Base-by-base conservation (phyloP, 2,888 invertebrate species). In the Melipona beecheii region DNA sequence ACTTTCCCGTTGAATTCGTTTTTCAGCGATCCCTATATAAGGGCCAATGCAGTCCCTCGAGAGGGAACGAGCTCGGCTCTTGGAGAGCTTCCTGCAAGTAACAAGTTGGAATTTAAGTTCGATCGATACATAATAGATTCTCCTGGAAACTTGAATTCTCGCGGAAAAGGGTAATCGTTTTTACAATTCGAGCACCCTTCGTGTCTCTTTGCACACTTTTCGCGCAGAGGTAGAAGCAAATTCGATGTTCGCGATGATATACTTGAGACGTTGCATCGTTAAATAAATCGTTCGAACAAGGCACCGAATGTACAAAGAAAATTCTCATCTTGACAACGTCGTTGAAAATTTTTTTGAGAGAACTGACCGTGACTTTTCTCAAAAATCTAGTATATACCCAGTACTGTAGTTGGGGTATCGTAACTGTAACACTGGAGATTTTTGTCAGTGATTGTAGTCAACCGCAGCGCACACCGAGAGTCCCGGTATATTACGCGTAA, bases 1-100 rank as follows among this genome's bases (percentile, higher is more conserved):
- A 86, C 84, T 82, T 86, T 85, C 73, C 84, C 82, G 89, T 86
- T 89, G 85, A 89, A 90, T 85, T 69, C 75, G 78, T 52, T 82
- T 85, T 74, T 82, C 84, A 86, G 84, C 75, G 81, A 84, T 78
- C 77, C 76, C 87, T 77, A 75, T 87, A 87, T 43, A 43, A 43
- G 84, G 82, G 75, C 72, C 70, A 66, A 78, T 81, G 69, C 75
- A 58, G 69, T 78, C 78, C 80, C 19, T 62, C 43, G 54, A 27
- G 78, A 58, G 58, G 75, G 56, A 74, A 86, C 73, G 74, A 81
- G 69, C 49, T 75, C 56, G 31, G 60, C 50, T 65, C 71, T 75
- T 65, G 24, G 52, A 52, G 31, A 27, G 50, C 71, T 54, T 76
- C 21, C 56, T 76, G 19, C 15, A 43, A 80, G 36, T 64, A 50